phyloP scores from a whole-genome alignment of 2,113 vertebrate species.

The Crotalus helleri region DNA sequence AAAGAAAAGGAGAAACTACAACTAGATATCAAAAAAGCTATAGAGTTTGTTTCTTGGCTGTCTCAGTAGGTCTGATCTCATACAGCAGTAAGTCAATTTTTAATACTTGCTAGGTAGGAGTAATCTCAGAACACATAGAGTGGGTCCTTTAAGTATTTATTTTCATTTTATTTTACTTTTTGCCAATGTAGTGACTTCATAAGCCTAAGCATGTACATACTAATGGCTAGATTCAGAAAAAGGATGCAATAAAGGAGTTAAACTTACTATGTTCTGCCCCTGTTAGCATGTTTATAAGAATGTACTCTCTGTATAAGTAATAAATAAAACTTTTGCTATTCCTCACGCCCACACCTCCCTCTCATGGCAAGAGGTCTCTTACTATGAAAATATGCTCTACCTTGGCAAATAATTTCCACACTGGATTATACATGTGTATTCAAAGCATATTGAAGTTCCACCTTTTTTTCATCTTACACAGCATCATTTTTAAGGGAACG shows the following conservation, averaged over 20 bases:
- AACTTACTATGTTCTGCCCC: not conserved
- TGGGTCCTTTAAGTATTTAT: not conserved
- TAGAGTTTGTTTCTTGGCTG: not conserved
- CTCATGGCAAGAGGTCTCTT: not conserved
- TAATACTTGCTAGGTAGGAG: not conserved
- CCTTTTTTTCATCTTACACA: conserved; percentile 5
- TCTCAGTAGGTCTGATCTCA: not conserved
- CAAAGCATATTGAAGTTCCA: not conserved
- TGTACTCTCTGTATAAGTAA: not conserved
- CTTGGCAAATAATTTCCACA: not conserved
- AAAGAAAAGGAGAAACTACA: not conserved
- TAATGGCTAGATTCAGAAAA: not conserved
- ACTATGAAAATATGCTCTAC: conserved; percentile 13
- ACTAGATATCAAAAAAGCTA: not conserved
- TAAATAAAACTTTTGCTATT: not conserved
- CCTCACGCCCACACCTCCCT: not conserved
- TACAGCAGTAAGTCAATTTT: not conserved
- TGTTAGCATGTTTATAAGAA: fast-evolving
- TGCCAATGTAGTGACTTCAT: not conserved
- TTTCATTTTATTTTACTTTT: not conserved
- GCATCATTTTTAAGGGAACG: conserved; percentile 4
- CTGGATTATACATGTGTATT: not conserved
- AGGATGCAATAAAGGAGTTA: not conserved
- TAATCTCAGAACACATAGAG: not conserved
- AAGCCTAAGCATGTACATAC: not conserved